Evolutionary conservation across 2,113 vertebrate species (phyloP).

Genomic region (Boulengeromyrus knoepffleri): DNA sequence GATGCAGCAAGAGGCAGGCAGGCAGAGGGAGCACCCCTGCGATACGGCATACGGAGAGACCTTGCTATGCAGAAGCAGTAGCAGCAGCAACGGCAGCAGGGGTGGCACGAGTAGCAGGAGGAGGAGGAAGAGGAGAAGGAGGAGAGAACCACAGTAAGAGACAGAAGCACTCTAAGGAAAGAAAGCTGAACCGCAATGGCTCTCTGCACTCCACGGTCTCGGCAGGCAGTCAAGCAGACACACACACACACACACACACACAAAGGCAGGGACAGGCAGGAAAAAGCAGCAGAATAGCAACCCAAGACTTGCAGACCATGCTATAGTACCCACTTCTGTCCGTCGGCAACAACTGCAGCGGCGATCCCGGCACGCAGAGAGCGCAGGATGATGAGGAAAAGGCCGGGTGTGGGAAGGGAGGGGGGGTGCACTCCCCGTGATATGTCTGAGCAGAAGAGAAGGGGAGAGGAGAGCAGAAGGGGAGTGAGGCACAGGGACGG

Average conservation of each 20-base stretch:
- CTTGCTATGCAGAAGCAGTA: neutral
- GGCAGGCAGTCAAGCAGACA: neutral
- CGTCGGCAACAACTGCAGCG: neutral
- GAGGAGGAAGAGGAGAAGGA: neutral
- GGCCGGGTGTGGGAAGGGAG: constrained; percentile 28
- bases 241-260: neutral
- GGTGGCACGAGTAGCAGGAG: neutral
- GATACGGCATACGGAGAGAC: neutral
- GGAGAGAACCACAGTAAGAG: neutral
- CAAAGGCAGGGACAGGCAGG: constrained; percentile 26
- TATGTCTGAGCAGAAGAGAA: constrained; percentile 30
- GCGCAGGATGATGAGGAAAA: constrained; percentile 28
- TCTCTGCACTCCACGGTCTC: neutral
- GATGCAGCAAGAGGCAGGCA: constrained; percentile 24
- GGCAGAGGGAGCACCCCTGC: neutral
- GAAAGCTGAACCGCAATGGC: neutral
- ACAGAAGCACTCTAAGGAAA: neutral
- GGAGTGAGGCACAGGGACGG: constrained; percentile 18
- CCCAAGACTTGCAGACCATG: neutral
- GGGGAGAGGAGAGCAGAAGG: constrained; percentile 7
- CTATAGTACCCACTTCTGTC: constrained; percentile 24
- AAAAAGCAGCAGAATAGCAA: constrained; percentile 20
- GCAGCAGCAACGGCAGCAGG: neutral
- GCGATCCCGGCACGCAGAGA: neutral
- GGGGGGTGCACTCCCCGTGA: constrained; percentile 35